Evolutionary conservation across 2,888 invertebrate genomes (phyloP), one percentile per base, ranked within the genome.

Genomic region (Clepsis dumicolana): DNA sequence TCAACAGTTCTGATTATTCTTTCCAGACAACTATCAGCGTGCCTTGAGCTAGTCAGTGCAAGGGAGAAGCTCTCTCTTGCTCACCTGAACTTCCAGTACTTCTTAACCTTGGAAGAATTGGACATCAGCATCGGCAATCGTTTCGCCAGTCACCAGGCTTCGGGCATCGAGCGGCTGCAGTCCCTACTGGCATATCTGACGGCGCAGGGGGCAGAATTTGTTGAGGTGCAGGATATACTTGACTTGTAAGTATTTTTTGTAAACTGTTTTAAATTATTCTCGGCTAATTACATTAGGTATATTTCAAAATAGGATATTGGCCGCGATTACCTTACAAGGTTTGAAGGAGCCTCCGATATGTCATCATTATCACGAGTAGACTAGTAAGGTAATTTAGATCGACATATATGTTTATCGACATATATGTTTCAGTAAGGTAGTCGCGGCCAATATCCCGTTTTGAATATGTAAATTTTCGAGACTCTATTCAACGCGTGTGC

Each of bases 1-100:
- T 12, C 27, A 50, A 41, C 50, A 48, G 57, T 38, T 16, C 24
- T 54, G 27, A n/a, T 10, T 41, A 21, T 52, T 29, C 21, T 74
- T 86, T 84, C 27, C 85, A 93, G 93, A 57, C 85, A 85, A 71
- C 73, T 92, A n/a, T 84, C 86, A 41, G 84, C 88, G 0, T 85
- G 83, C 60, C 84, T 84, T 54, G 88, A 88, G 54, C 75, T 89
- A 1, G 77, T 92, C 3, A 85, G 83, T 56, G 77, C 87, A 0
- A 80, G 85, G 70, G 91, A 93, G 70, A 81, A 86, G 62, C 69
- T 88, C 3, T 62, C 70, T 35, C 24, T 62, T 3, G 65, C 70
- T 2, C 38, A 63, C 29, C 10, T 29, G 2, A 52, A 64, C n/a
- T 41, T 64, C 32, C 59, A 64, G 25, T 53, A 53, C 52, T 38